Evolutionary conservation across 2,113 vertebrate species (phyloP).

Genomic region (Noctilio leporinus): DNA sequence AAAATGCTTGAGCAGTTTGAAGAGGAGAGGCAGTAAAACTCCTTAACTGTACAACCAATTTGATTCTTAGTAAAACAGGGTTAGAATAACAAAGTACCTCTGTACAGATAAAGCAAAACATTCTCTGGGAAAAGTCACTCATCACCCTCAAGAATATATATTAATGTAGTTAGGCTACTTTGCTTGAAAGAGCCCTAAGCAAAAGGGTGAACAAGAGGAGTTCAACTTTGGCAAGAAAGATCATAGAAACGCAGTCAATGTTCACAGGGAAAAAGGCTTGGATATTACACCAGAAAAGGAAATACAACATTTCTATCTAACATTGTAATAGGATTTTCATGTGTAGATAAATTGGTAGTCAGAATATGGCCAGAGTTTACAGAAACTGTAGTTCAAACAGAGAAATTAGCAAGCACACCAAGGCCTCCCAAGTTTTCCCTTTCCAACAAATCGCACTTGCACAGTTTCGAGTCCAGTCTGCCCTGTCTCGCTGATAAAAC

Average conservation of each 20-base stretch:
- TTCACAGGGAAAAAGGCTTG: slow-evolving; percentile 29
- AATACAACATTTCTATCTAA: slow-evolving; percentile 30
- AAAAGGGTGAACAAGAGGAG: neutral
- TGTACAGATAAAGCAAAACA: slow-evolving; percentile 37
- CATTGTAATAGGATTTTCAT: neutral
- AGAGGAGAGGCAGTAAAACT: neutral
- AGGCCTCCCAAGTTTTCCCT: slow-evolving; percentile 20
- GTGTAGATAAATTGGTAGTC: neutral
- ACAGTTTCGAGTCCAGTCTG: slow-evolving; percentile 38
- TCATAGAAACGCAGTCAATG: neutral
- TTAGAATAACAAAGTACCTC: slow-evolving; percentile 34
- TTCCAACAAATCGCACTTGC: slow-evolving; percentile 45
- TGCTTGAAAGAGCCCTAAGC: slow-evolving; percentile 13
- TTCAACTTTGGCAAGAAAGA: slow-evolving; percentile 31
- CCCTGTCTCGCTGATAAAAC: slow-evolving; percentile 40
- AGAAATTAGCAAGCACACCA: slow-evolving; percentile 27
- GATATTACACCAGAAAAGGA: neutral
- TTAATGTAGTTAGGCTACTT: slow-evolving; percentile 17
- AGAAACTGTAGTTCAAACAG: slow-evolving; percentile 14
- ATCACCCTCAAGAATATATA: neutral
- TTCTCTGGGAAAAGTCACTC: slow-evolving; percentile 19
- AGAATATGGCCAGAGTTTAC: slow-evolving; percentile 33
- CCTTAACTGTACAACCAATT: slow-evolving; percentile 33
- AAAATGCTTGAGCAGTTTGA: slow-evolving; percentile 7
- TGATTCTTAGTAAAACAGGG: slow-evolving; percentile 35